These are phyloP conservation scores for Felis catus DNA, from an alignment of 2,113 vertebrate genomes.

Conservation along the genomic window DNA sequence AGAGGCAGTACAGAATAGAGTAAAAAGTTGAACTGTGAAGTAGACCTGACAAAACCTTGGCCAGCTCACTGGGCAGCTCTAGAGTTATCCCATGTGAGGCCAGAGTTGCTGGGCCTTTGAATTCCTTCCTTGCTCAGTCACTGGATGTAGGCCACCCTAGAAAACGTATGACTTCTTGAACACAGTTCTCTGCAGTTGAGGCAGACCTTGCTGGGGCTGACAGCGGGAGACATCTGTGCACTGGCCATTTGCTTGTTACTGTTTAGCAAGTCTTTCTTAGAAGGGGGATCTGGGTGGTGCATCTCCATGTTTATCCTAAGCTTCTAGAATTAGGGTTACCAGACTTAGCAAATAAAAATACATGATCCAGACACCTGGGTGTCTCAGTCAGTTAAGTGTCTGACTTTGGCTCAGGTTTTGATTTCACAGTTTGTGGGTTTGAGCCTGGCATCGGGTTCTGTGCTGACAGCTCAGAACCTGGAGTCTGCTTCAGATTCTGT, in stretches of 20 bases:
- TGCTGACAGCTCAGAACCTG: too few species aligned
- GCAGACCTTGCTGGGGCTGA: neutral
- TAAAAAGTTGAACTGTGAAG: neutral
- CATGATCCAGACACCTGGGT: neutral
- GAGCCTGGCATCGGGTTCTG: too few species aligned
- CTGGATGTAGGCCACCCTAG: neutral
- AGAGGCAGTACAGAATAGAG: neutral
- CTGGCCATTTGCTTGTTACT: neutral
- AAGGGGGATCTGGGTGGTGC: neutral
- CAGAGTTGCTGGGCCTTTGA: neutral
- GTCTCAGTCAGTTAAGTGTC: too few species aligned
- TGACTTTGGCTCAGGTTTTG: too few species aligned
- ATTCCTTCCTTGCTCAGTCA: neutral
- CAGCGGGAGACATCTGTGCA: neutral
- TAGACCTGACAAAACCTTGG: neutral
- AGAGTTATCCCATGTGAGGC: neutral
- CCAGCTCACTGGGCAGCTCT: neutral
- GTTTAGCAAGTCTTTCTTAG: neutral
- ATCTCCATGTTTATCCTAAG: neutral
- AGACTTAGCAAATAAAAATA: neutral
- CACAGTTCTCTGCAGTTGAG: neutral
- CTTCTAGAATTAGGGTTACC: neutral
- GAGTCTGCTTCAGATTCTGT: too few species aligned
- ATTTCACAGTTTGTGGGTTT: too few species aligned
- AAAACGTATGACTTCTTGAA: neutral